A percentile compares a stretch with the other conserved stretches of the same genome.
phyloP scores from a whole-genome alignment of 2,888 invertebrate species.

The Eilema sororculum region DNA sequence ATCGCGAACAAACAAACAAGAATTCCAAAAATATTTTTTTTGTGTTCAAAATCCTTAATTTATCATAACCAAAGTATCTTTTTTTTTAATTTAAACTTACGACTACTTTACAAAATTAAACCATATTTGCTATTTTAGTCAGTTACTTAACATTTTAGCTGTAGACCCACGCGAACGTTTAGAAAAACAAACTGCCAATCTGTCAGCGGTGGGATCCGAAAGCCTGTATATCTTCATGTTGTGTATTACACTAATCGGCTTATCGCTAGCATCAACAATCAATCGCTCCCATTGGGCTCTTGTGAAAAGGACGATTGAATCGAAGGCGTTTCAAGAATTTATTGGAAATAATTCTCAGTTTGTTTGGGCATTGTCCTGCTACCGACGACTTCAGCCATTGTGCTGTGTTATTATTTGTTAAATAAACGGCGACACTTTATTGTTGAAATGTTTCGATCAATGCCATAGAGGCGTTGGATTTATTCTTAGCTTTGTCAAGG shows the following conservation, averaged over 20 bases:
- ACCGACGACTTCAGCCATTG: slow-evolving; percentile 75
- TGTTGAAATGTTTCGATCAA: slow-evolving; percentile 74
- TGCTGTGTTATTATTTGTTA: slow-evolving; percentile 83
- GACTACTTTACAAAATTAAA: no score
- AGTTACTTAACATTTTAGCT: slow-evolving; percentile 27
- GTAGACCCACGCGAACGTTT: slow-evolving; percentile 43
- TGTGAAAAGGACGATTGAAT: slow-evolving; percentile 61
- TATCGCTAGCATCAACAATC: slow-evolving; percentile 71
- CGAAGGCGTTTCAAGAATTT: slow-evolving; percentile 83
- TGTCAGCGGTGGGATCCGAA: slow-evolving; percentile 64
- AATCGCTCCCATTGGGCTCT: slow-evolving; percentile 68
- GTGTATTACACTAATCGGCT: slow-evolving; percentile 83
- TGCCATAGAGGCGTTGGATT: slow-evolving; percentile 65
- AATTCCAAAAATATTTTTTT: no score
- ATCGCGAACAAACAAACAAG: no score
- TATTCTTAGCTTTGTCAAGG: slow-evolving; percentile 46
- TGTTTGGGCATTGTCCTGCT: slow-evolving; percentile 82
- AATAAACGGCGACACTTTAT: slow-evolving; percentile 78
- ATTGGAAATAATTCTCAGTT: slow-evolving; percentile 85
- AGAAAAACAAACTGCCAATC: slow-evolving; percentile 69
- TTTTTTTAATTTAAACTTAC: no score
- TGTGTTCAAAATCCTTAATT: no score
- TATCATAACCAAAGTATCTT: no score
- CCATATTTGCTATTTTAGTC: slow-evolving; percentile 27
- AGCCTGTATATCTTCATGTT: slow-evolving; percentile 75